These are phyloP conservation scores for Pungitius pungitius DNA, from an alignment of 2,113 vertebrate genomes.

Conservation along the genomic window DNA sequence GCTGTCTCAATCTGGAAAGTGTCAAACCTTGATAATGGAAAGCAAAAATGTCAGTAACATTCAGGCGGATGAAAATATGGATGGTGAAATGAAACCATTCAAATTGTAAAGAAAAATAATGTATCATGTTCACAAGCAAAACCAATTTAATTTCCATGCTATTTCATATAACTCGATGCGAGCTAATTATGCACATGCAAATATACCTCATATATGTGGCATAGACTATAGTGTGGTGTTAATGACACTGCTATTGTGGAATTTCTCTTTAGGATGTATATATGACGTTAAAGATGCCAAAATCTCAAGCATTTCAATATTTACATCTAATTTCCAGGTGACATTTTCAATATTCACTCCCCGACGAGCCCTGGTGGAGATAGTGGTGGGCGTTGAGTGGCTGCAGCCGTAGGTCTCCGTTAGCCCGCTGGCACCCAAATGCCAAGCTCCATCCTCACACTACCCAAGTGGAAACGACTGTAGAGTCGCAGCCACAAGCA, in stretches of 20 bases:
- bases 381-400: conserved; percentile 37
- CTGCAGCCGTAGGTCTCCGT: conserved; percentile 38
- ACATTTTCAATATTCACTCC: conserved; percentile 56
- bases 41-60: conserved; percentile 18
- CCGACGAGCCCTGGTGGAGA: conserved; percentile 34
- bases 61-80: conserved; percentile 17
- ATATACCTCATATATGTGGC: neutral
- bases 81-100: conserved; percentile 9
- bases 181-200: neutral
- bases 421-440: conserved; percentile 59
- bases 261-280: neutral
- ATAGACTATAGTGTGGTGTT: neutral
- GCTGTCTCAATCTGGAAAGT: conserved; percentile 21
- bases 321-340: conserved; percentile 52
- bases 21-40: conserved; percentile 44
- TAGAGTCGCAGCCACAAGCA: conserved; percentile 29
- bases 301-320: conserved; percentile 25
- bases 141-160: neutral
- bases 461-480: conserved; percentile 30
- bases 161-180: conserved; percentile 1
- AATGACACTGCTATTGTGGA: neutral
- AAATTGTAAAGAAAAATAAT: neutral
- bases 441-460: conserved; percentile 45
- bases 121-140: neutral
- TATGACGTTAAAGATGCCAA: conserved; percentile 12